Evolutionary conservation across 2,888 invertebrate genomes (phyloP).

Genomic region (Heterodera filipjevi): DNA sequence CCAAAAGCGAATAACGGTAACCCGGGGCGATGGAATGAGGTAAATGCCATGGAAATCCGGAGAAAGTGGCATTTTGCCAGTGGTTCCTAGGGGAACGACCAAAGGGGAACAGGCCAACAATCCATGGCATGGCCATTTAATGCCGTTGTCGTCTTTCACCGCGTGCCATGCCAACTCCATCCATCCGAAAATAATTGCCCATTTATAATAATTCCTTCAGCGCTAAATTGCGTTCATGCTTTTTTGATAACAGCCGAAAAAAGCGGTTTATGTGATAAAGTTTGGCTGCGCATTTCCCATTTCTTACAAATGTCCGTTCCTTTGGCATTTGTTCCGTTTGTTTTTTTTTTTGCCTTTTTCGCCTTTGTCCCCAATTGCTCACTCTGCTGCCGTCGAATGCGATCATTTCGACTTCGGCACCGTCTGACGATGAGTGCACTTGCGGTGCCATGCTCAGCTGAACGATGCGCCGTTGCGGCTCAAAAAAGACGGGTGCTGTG

Average conservation of each 20-base stretch:
- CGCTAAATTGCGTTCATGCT: not conserved
- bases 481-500: not conserved
- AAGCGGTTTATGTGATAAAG: no score
- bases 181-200: conserved; percentile 2
- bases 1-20: not conserved
- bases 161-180: not conserved
- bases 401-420: not conserved
- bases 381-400: conserved; percentile 1
- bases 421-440: not conserved
- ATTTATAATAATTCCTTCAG: conserved; percentile 8
- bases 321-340: not conserved
- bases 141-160: not conserved
- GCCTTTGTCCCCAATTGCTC: not conserved
- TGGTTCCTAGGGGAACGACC: not conserved
- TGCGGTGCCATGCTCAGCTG: conserved; percentile 7
- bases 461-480: conserved; percentile 5
- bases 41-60: conserved; percentile 14
- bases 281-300: not conserved
- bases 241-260: not conserved
- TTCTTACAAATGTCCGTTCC: not conserved
- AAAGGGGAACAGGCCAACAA: not conserved
- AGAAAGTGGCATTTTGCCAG: not conserved
- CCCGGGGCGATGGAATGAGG: conserved; percentile 2
- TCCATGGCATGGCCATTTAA: conserved; percentile 3
- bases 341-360: not conserved